Evolutionary conservation across 1,140 invertebrate genomes (phyloP).

Genomic region (Drosophila kohkoa): DNA sequence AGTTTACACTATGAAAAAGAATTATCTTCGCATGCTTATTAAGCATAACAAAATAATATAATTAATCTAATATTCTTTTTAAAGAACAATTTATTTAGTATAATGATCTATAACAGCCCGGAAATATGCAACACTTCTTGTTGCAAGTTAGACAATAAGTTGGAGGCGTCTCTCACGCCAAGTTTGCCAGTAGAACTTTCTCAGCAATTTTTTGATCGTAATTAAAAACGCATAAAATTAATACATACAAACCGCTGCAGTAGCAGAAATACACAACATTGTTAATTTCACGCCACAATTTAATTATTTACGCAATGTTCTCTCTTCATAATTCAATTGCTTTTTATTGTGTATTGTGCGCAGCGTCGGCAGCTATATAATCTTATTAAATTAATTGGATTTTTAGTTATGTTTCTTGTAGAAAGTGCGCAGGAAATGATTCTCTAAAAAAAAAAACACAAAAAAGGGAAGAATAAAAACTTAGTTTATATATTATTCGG

Average conservation of each 20-base stretch:
- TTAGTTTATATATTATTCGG: slow-evolving; percentile 72
- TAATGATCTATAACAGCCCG: slow-evolving; percentile 15
- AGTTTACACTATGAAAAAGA: neutral
- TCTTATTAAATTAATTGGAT: slow-evolving; percentile 78
- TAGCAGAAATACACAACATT: slow-evolving; percentile 20
- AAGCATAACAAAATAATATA: neutral
- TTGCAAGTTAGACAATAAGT: neutral
- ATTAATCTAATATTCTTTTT: neutral
- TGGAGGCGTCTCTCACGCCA: neutral
- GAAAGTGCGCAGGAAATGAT: slow-evolving; percentile 78
- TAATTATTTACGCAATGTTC: slow-evolving; percentile 64
- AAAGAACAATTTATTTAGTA: neutral
- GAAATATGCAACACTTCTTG: slow-evolving; percentile 39
- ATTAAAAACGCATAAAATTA: slow-evolving; percentile 74
- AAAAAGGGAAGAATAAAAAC: slow-evolving; percentile 38
- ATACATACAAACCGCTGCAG: slow-evolving; percentile 50
- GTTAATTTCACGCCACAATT: slow-evolving; percentile 49
- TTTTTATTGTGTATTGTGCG: slow-evolving; percentile 70
- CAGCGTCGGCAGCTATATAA: slow-evolving; percentile 63
- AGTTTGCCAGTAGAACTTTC: slow-evolving; percentile 12
- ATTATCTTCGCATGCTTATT: neutral
- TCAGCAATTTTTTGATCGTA: slow-evolving; percentile 33
- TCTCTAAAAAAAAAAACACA: slow-evolving; percentile 30
- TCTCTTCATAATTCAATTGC: slow-evolving; percentile 80
- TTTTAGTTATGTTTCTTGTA: slow-evolving; percentile 54